A percentile compares a stretch with the other conserved stretches of the same genome.
Conservation (phyloP, 2,797 vertebrate species). For the Psittacula echo region DNA sequence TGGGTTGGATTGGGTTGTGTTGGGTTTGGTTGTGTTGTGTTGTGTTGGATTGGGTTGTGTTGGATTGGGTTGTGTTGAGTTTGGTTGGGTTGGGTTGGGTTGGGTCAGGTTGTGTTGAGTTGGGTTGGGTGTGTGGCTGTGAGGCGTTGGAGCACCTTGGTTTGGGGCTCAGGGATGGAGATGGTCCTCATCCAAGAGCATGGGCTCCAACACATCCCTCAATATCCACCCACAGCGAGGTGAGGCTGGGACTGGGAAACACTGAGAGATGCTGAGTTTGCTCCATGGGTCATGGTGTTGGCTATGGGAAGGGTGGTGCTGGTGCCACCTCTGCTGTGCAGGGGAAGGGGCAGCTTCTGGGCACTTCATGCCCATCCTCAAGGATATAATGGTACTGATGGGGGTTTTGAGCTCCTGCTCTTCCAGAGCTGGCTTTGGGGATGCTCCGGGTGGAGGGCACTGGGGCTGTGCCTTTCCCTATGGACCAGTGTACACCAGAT, state of each 20-base stretch:
- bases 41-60: accelerated
- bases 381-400: background rate
- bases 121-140: too few species aligned
- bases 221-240: too few species aligned
- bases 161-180: background rate
- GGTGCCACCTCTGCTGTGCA: background rate
- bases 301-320: background rate
- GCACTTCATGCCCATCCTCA: background rate
- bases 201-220: background rate
- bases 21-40: too few species aligned
- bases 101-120: too few species aligned
- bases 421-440: background rate
- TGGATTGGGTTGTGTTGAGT: too few species aligned
- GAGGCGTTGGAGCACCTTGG: too few species aligned
- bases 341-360: background rate
- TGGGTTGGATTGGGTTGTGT: too few species aligned
- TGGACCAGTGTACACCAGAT: accelerated
- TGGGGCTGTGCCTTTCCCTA: background rate
- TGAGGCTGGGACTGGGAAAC: background rate
- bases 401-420: background rate
- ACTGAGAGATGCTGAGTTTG: background rate
- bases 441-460: accelerated
- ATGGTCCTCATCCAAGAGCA: background rate
- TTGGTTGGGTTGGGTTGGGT: accelerated
- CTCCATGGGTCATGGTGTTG: accelerated